phyloP scores from a whole-genome alignment of 2,888 invertebrate species.

The Diaprepes abbreviatus region DNA sequence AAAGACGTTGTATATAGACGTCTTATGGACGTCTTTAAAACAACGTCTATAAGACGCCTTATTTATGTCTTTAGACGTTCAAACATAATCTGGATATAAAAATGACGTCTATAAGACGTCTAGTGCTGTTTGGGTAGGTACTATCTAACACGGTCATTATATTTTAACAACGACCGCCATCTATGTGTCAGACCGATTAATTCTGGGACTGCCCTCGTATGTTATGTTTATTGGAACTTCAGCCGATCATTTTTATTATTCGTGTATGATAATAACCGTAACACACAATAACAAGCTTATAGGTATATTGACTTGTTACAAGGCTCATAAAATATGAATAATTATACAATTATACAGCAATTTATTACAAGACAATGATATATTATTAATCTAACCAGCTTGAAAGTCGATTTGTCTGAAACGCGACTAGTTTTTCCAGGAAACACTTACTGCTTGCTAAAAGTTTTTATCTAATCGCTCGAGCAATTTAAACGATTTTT shows the following conservation, averaged over 20 bases:
- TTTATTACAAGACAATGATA: conserved; percentile 23
- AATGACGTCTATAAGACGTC: too few species aligned
- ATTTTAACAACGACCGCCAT: too few species aligned
- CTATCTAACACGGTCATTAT: too few species aligned
- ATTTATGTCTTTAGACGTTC: too few species aligned
- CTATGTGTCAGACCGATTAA: too few species aligned
- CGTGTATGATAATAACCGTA: background rate
- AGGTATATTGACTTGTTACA: background rate
- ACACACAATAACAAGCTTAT: background rate
- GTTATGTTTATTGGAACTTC: too few species aligned
- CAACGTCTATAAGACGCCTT: too few species aligned
- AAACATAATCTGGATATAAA: too few species aligned
- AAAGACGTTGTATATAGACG: too few species aligned
- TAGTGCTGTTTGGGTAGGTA: too few species aligned
- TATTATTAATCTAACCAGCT: conserved; percentile 24
- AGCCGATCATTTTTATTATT: background rate
- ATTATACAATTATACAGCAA: conserved; percentile 28
- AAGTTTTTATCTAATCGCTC: conserved; percentile 16
- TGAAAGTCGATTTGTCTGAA: conserved; percentile 32
- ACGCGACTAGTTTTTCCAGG: conserved; percentile 18
- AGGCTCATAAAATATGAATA: conserved; percentile 22
- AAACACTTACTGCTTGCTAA: background rate
- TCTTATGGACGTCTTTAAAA: too few species aligned
- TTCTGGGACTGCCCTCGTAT: too few species aligned
- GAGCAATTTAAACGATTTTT: conserved; percentile 44